Conservation (phyloP, 2,797 vertebrate genomes). For the Anolis apletophallus region DNA sequence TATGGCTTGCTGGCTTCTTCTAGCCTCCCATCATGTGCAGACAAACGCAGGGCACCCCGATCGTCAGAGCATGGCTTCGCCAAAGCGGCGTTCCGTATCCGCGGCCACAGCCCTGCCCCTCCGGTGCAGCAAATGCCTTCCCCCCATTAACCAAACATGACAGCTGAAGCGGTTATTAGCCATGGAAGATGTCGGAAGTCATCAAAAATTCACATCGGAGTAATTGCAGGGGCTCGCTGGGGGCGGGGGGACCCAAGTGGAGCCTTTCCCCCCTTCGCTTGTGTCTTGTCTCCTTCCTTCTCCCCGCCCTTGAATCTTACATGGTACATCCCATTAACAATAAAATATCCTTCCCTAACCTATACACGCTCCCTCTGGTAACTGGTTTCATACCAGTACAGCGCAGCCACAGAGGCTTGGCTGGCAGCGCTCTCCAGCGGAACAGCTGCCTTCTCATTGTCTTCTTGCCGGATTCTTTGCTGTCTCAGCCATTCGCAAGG, state of each 20-base stretch:
- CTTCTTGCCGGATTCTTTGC: slow-evolving; percentile 77
- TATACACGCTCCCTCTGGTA: slow-evolving; percentile 88
- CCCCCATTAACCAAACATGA: slow-evolving; percentile 97
- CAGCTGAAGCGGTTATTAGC: slow-evolving; percentile 96
- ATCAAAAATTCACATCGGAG: slow-evolving; percentile 97
- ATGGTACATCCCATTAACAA: slow-evolving; percentile 96
- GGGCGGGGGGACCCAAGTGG: slow-evolving; percentile 64
- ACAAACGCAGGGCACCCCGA: slow-evolving; percentile 81
- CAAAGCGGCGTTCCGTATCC: slow-evolving; percentile 74
- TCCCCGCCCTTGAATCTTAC: slow-evolving; percentile 78
- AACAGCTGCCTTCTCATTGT: slow-evolving; percentile 76
- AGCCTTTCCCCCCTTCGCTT: slow-evolving; percentile 78
- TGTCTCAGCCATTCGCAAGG: slow-evolving; percentile 75
- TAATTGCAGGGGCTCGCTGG: slow-evolving; percentile 88
- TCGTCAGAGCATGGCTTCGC: slow-evolving; percentile 78
- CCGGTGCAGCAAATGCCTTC: slow-evolving; percentile 83
- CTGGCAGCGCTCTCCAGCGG: slow-evolving; percentile 62
- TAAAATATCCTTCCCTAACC: slow-evolving; percentile 96
- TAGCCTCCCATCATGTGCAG: slow-evolving; percentile 78
- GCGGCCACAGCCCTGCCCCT: slow-evolving; percentile 82
- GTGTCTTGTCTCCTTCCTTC: slow-evolving; percentile 64
- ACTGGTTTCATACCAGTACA: slow-evolving; percentile 80
- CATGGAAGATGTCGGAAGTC: slow-evolving; percentile 98
- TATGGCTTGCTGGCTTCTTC: slow-evolving; percentile 74
- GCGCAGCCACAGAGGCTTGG: slow-evolving; percentile 62